Evolutionary conservation across 2,888 invertebrate genomes (phyloP).

Genomic region (Dimorphilus gyrociliatus): DNA sequence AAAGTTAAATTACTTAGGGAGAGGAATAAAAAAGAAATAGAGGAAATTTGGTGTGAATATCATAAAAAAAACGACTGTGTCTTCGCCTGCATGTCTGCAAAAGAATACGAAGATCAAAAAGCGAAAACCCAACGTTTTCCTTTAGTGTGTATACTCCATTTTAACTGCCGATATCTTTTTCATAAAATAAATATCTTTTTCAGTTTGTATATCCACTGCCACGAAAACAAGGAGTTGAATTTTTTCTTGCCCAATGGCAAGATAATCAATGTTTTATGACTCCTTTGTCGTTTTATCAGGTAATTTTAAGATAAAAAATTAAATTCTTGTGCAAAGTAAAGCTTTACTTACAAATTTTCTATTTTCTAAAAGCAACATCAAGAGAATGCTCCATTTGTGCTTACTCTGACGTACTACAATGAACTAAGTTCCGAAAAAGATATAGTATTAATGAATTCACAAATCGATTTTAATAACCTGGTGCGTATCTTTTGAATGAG

Average conservation of each 20-base stretch:
- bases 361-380: constrained; percentile 15
- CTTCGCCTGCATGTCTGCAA: constrained; percentile 22
- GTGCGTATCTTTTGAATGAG: constrained; percentile 1
- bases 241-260: constrained; percentile 25
- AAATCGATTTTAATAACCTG: neutral
- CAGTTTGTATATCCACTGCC: constrained; percentile 33
- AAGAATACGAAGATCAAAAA: neutral
- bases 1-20: constrained; percentile 26
- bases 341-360: neutral
- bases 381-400: constrained; percentile 27
- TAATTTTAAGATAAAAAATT: constrained; percentile 6
- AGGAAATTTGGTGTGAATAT: constrained; percentile 27
- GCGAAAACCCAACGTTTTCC: neutral
- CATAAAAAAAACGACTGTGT: constrained; percentile 25
- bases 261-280: constrained; percentile 29
- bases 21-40: constrained; percentile 21
- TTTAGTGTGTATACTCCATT: neutral
- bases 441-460: constrained; percentile 6
- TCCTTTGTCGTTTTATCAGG: constrained; percentile 27
- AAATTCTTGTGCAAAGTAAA: neutral
- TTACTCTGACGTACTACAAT: constrained; percentile 27
- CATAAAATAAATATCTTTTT: constrained; percentile 7
- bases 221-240: constrained; percentile 28
- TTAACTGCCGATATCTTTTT: neutral
- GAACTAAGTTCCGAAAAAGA: constrained; percentile 28